These are phyloP conservation scores for Leptonema lineaticorne DNA, from an alignment of 1,140 invertebrate genomes.

Conservation along the genomic window DNA sequence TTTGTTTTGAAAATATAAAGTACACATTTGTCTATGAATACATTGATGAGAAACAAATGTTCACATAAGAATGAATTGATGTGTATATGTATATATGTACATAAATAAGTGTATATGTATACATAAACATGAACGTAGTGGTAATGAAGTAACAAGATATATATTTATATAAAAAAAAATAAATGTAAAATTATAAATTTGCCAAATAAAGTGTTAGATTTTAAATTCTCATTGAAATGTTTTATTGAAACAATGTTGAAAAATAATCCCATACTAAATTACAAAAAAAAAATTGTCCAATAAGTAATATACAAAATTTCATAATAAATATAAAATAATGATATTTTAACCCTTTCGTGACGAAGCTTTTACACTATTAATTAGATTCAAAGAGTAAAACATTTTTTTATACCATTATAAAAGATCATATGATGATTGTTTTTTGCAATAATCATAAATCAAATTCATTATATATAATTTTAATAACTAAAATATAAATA, in stretches of 20 bases:
- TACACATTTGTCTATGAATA: background rate
- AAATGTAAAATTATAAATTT: slow-evolving; percentile 40
- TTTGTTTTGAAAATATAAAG: background rate
- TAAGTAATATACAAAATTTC: too few species aligned
- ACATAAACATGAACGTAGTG: slow-evolving; percentile 27
- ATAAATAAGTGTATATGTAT: background rate
- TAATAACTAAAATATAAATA: too few species aligned
- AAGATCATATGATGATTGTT: too few species aligned
- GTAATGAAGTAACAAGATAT: slow-evolving; percentile 31
- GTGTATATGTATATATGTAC: slow-evolving; percentile 16
- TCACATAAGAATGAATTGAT: too few species aligned
- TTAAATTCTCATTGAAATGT: slow-evolving; percentile 25
- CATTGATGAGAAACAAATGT: background rate
- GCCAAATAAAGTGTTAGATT: slow-evolving; percentile 42
- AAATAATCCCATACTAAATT: background rate
- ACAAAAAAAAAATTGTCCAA: too few species aligned
- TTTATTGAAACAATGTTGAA: slow-evolving; percentile 13
- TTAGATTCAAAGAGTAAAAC: too few species aligned
- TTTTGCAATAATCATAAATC: too few species aligned
- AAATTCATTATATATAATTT: too few species aligned
- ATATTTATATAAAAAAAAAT: slow-evolving; percentile 39
- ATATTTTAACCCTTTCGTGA: too few species aligned
- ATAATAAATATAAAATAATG: too few species aligned
- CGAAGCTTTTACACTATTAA: too few species aligned
- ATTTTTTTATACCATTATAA: too few species aligned